phyloP scores from a whole-genome alignment of 2,113 vertebrate genomes.

The Nycticorax nycticorax region DNA sequence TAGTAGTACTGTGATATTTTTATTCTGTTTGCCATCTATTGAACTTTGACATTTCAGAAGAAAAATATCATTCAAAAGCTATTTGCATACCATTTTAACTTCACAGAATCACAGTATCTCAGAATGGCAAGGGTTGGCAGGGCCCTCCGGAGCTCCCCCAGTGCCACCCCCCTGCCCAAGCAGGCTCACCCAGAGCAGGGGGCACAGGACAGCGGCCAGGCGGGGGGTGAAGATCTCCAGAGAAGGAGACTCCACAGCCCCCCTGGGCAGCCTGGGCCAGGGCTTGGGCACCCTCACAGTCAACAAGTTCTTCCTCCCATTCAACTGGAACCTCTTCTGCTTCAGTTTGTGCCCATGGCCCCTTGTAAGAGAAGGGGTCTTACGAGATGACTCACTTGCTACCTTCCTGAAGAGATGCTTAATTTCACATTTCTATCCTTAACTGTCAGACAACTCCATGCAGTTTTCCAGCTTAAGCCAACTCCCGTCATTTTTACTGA shows the following conservation, averaged over 20 bases:
- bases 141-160: no score
- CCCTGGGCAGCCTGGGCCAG: no score
- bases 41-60: background rate
- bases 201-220: no score
- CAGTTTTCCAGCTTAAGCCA: background rate
- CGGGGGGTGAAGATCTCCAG: no score
- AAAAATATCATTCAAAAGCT: background rate
- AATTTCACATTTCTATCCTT: background rate
- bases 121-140: no score
- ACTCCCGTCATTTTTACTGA: background rate
- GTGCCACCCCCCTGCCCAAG: no score
- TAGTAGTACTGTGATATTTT: background rate
- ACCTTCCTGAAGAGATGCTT: background rate
- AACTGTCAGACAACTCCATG: background rate
- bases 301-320: no score
- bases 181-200: no score
- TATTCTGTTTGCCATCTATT: background rate
- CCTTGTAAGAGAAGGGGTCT: background rate
- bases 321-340: no score
- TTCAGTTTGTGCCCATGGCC: no score
- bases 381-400: background rate
- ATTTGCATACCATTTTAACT: background rate
- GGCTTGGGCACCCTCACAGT: no score
- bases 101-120: background rate
- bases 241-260: no score